Evolutionary conservation across 2,113 vertebrate genomes (phyloP).

Genomic region (Junco hyemalis): DNA sequence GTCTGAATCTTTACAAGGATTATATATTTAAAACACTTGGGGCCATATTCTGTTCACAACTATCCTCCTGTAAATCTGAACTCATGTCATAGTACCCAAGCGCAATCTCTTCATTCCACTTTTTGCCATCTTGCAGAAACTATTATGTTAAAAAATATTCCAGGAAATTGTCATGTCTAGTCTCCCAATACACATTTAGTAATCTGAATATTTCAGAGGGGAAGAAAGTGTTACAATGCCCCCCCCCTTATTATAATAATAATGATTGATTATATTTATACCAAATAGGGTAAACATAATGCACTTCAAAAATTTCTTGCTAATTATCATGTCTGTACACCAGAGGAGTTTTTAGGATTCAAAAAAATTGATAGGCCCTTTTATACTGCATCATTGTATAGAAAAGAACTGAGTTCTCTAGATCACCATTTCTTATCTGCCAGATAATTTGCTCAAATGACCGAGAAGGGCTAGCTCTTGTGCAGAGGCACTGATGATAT

Average conservation of each 20-base stretch:
- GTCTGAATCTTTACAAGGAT: constrained; percentile 1
- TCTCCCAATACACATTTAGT: background rate
- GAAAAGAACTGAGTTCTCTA: background rate
- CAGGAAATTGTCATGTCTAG: background rate
- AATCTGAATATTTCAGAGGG: background rate
- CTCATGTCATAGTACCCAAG: rapidly evolving
- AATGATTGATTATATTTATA: background rate
- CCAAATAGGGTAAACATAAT: background rate
- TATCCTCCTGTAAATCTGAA: background rate
- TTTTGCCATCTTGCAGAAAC: background rate
- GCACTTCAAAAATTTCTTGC: background rate
- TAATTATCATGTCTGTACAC: background rate
- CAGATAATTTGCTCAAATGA: background rate
- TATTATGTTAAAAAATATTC: background rate
- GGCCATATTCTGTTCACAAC: background rate
- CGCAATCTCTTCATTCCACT: background rate
- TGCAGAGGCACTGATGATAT: background rate
- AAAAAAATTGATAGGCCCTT: background rate
- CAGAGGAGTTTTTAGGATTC: background rate
- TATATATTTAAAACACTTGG: background rate
- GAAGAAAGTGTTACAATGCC: background rate
- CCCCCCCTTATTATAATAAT: background rate
- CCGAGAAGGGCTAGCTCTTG: background rate
- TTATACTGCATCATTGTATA: background rate
- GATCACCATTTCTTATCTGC: background rate